Base-by-base conservation (phyloP, 1,140 invertebrate genomes). In the Tetramorium parvispinum region DNA sequence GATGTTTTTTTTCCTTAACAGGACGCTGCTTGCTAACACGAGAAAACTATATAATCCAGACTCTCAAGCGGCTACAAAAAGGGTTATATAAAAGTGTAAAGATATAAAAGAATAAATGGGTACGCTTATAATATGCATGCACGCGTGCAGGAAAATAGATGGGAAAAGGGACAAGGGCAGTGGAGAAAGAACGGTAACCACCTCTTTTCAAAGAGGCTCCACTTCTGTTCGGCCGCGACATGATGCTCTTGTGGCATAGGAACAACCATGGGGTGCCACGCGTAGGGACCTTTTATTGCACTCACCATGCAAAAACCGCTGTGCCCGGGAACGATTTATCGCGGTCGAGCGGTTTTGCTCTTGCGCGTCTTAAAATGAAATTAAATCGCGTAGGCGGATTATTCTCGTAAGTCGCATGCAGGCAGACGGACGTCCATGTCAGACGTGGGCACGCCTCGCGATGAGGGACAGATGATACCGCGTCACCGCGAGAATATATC, bases 361-460 rank as follows among this genome's bases (percentile, higher is more conserved):
- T 43, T 21, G 57, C 24, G 43, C 59, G 40, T 13, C 65, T 21
- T 40, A 55, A 46, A 18, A 83, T 53, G 53, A 83, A 83, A 75
- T 83, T 75, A 75, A 83, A 73, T 49, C 53, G 68, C 53, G 79
- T 83, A 43, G 79, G 79, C 68, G 55, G 79, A 83, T 73, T 21
- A 75, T 75, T 61, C 68, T 75, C 68, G 66, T 59, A 59, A 83
- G 79, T 83, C 79, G 53, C 68, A 24, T 24, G 40, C 61, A 61
- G 66, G 53, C 71, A 53, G 51, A 59, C 40, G 40, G 79, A 75
- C 79, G 66, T 73, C 53, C 79, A 43, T 82, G 79, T 59, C 24
- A 43, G 32, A 82, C 79, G 79, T 82, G 79, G 66, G 66, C 79
- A 82, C 79, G 53, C 79, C 79, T 82, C 51, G 66, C 79, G 79